Conservation (phyloP, 2,888 invertebrate species). For the Heteropelma amictum region DNA sequence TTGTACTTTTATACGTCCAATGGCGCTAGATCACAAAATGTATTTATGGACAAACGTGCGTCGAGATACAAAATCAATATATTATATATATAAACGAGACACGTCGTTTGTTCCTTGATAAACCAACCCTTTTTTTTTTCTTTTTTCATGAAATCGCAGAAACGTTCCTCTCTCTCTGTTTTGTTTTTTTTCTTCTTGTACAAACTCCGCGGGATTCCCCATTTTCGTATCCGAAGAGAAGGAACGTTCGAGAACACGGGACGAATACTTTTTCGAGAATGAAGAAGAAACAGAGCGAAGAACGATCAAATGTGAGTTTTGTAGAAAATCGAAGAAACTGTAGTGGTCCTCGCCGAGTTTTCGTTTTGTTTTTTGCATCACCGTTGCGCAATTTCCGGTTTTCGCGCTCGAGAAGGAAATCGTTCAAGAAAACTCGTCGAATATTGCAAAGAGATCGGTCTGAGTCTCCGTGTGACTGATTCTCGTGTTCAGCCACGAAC, state of each 20-base stretch:
- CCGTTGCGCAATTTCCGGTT: not conserved
- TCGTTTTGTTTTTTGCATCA: too few species aligned
- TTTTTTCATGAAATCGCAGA: too few species aligned
- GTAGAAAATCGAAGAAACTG: not conserved
- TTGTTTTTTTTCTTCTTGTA: not conserved
- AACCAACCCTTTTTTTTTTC: too few species aligned
- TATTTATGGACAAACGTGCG: too few species aligned
- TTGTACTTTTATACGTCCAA: slow-evolving; percentile 58
- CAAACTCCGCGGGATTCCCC: not conserved
- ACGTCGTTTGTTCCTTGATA: too few species aligned
- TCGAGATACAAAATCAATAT: too few species aligned
- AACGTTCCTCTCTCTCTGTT: too few species aligned
- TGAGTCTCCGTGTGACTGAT: slow-evolving; percentile 80
- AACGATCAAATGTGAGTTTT: not conserved
- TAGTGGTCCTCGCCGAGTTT: too few species aligned
- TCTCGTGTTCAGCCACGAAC: slow-evolving; percentile 71
- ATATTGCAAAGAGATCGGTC: slow-evolving; percentile 77
- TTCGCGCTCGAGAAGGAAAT: not conserved
- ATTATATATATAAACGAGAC: too few species aligned
- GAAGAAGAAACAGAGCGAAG: not conserved
- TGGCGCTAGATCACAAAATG: not conserved
- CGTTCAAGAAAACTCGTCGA: slow-evolving; percentile 65
- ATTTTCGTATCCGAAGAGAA: not conserved
- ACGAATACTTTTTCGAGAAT: not conserved
- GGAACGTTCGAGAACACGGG: not conserved